These are phyloP conservation scores for Alectura lathami DNA, from an alignment of 2,113 vertebrate genomes.

Conservation along the genomic window DNA sequence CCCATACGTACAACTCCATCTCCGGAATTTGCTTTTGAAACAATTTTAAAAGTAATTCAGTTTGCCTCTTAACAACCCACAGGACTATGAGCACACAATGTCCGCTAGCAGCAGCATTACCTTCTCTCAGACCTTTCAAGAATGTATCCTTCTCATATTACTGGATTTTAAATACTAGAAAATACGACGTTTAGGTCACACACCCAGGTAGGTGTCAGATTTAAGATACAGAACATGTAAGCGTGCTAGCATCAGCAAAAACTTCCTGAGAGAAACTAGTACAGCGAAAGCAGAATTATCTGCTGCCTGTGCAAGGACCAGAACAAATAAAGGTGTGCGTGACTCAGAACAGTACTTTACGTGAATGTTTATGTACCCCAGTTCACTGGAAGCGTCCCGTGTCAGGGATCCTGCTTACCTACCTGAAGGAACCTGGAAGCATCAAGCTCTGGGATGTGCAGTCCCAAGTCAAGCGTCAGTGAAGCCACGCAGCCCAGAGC, in stretches of 20 bases:
- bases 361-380: background rate
- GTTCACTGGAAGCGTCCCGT: background rate
- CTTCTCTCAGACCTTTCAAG: background rate
- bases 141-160: background rate
- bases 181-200: background rate
- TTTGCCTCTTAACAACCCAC: background rate
- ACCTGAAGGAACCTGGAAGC: conserved; percentile 68
- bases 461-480: conserved; percentile 51
- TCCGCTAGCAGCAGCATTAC: background rate
- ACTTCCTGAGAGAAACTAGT: background rate
- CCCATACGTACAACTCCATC: background rate
- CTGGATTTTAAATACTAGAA: background rate
- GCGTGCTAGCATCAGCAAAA: background rate
- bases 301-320: background rate
- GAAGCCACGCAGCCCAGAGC: conserved; percentile 57
- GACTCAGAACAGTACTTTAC: background rate
- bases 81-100: background rate
- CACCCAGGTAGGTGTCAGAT: background rate
- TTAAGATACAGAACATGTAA: background rate
- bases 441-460: conserved; percentile 57
- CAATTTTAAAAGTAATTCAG: background rate
- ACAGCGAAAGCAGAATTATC: background rate
- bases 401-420: conserved; percentile 37
- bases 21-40: conserved; percentile 8
- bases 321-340: background rate